Evolutionary conservation across 2,113 vertebrate genomes (phyloP), one percentile per base, ranked within the genome.

Genomic region (Callocephalon fimbriatum): DNA sequence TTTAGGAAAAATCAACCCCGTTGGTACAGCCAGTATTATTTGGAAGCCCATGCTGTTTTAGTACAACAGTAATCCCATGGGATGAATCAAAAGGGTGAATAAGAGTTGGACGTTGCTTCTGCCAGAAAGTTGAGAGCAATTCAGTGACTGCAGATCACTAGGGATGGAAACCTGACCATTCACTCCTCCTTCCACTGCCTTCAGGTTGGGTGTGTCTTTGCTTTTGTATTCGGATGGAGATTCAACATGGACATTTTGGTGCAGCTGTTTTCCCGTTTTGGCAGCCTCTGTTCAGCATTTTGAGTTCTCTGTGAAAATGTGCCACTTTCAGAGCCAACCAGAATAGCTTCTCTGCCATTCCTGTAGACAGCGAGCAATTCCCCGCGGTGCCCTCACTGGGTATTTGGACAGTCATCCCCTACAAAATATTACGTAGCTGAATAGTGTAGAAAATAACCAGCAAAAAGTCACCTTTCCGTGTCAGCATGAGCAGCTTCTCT

Each of bases 231-330:
- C 6, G 44, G 48, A 47, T 2, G 1, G 54, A 63, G 59, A 8
- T 22, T 27, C 27, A 6, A 0, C 2, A 0, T 2, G 35, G 51
- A 3, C 29, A 6, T 32, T 71, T 21, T 4, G 35, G 66, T 7
- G 0, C 78, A 67, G 37, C 70, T 85, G 23, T 20, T 78, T 40
- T 38, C 61, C 5, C 15, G 0, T 29, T 47, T 48, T 71, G 88
- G 59, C 88, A 81, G 70, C 65, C 27, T 47, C 26, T 23, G 17
- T 32, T 37, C 32, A 26, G 40, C 44, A 5, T 0, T 3, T 18
- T 37, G 47, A 65, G 62, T 53, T 61, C 45, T n/a, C 54, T 44
- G 45, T 23, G 63, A 48, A 31, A 18, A 63, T 0, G n/a, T 15
- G 32, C 44, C 7, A 3, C 4, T 16, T 45, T 23, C 3, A 10